These are phyloP conservation scores for Macrobrachium rosenbergii DNA, from an alignment of 1,140 invertebrate species.

Conservation along the genomic window DNA sequence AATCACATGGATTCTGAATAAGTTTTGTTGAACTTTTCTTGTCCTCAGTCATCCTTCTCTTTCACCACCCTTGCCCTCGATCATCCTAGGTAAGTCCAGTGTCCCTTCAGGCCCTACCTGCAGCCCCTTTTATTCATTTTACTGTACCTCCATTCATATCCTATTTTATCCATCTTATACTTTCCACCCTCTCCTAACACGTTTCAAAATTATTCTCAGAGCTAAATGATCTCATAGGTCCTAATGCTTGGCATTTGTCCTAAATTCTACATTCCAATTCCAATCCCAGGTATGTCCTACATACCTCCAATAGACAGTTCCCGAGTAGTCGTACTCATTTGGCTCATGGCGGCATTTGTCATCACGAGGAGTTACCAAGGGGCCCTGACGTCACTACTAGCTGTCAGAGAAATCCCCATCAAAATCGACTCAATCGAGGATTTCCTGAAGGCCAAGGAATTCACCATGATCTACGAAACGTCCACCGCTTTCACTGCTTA, in stretches of 20 bases:
- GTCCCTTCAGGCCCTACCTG: too few relatives aligned
- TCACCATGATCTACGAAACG: conserved; percentile 32
- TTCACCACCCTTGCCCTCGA: neutral
- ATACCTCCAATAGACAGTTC: neutral
- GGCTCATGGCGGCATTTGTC: conserved; percentile 31
- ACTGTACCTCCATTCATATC: too few relatives aligned
- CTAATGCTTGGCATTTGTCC: too few relatives aligned
- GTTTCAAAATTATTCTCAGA: too few relatives aligned
- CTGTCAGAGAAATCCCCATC: conserved; percentile 48
- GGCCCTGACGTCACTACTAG: conserved; percentile 46
- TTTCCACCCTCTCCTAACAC: too few relatives aligned
- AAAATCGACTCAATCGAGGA: conserved; percentile 34
- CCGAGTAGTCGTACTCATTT: conserved; percentile 14
- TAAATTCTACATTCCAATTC: too few relatives aligned
- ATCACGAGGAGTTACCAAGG: conserved; percentile 44
- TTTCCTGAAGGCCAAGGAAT: conserved; percentile 15
- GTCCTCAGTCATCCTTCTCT: neutral
- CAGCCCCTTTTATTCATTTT: too few relatives aligned
- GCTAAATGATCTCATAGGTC: too few relatives aligned
- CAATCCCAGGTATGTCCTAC: neutral
- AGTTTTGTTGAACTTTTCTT: too few relatives aligned
- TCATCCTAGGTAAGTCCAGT: too few relatives aligned
- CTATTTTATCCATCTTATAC: too few relatives aligned
- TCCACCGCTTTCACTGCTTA: conserved; percentile 37
- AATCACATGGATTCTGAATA: too few relatives aligned